Evolutionary conservation across 1,140 invertebrate species (phyloP), one percentile per base, ranked within the genome.

Genomic region (Drosophila orena): DNA sequence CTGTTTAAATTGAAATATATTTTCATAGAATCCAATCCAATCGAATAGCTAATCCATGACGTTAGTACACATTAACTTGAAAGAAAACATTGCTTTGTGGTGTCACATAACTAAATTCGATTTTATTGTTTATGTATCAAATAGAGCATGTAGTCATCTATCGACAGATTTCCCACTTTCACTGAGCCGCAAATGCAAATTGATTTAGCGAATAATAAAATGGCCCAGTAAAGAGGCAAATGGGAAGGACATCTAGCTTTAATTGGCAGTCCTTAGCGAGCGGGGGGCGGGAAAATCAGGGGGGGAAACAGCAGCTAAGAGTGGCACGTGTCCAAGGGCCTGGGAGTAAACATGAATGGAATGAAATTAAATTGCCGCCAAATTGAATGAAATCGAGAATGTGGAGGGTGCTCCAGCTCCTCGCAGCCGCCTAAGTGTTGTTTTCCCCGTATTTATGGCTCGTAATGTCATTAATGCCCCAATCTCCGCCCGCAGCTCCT

Each of bases 401-500:
- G 72, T 37, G 44, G 4, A 22, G 38, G 30, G n/a, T 3, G 34
- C 30, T 24, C 11, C 49, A 24, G 20, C 20, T 11, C 22, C 43
- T 15, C 42, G 17, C 56, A 15, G 35, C 50, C 44, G 30, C 46
- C 49, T 71, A 79, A 79, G 70, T 65, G 61, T 52, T 58, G 61
- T 80, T 80, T 85, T 74, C 62, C 76, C 64, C 49, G 66, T 69
- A 68, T 77, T 83, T 79, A 83, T 77, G 60, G 68, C 42, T 44
- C 42, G 64, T 76, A 83, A 75, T 83, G 58, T 78, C 55, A 83
- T 83, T 83, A 83, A 65, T 70, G 55, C 43, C 17, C 30, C 64
- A 59, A 34, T 69, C 42, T 52, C 10, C 34, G 44, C 12, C 12
- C 35, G 6, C 93, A 97, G 96, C 91, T 96, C 55, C 91, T 94